Conservation (phyloP, 2,113 vertebrate genomes). For the Elgaria multicarinata region DNA sequence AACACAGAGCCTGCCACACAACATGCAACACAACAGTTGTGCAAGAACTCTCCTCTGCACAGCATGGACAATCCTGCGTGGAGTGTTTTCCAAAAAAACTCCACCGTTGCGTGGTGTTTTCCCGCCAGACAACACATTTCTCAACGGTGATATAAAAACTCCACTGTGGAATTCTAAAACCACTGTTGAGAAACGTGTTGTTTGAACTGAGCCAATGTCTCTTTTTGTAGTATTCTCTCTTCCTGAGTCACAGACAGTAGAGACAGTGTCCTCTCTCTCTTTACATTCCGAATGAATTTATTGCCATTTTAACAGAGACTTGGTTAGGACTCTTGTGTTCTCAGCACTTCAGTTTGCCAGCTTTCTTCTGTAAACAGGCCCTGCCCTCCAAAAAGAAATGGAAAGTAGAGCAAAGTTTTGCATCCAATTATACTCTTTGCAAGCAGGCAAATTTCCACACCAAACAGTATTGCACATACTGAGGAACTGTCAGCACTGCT, state of each 20-base stretch:
- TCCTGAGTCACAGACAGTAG: not conserved
- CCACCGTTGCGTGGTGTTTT: too few relatives aligned
- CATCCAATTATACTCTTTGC: not conserved
- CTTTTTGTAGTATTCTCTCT: conserved; percentile 26
- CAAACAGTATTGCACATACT: not conserved
- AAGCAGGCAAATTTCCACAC: not conserved
- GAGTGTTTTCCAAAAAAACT: too few relatives aligned
- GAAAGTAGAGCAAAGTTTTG: conserved; percentile 3
- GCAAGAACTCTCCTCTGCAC: too few relatives aligned
- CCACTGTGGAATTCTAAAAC: too few relatives aligned
- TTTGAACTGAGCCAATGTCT: too few relatives aligned
- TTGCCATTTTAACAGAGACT: not conserved
- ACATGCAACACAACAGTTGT: too few relatives aligned
- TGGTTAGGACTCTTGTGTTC: not conserved
- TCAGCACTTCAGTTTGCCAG: not conserved
- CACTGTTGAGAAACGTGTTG: too few relatives aligned
- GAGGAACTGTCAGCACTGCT: not conserved
- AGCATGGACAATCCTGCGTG: too few relatives aligned
- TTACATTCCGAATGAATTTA: not conserved
- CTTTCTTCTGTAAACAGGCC: not conserved
- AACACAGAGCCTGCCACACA: too few relatives aligned
- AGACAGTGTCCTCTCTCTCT: accelerated
- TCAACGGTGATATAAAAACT: too few relatives aligned
- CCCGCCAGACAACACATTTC: too few relatives aligned
- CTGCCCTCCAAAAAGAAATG: not conserved